Percentiles rank a stretch among this genome's conserved stretches.
phyloP scores from a whole-genome alignment of 2,113 vertebrate species.

The Halcyon senegalensis region DNA sequence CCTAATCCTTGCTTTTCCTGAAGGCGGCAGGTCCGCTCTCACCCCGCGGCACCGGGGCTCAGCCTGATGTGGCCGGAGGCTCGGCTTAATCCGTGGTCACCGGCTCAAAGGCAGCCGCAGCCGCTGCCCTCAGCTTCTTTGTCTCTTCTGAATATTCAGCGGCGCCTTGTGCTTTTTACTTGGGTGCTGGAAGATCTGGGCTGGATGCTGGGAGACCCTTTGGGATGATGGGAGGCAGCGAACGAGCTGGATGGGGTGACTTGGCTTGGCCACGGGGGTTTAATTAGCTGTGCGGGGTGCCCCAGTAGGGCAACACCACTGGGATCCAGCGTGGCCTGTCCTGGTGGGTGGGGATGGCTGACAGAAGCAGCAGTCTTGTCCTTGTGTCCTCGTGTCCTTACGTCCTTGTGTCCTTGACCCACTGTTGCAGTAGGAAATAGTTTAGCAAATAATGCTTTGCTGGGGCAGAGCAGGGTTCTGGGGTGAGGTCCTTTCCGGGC shows the following conservation, averaged over 20 bases:
- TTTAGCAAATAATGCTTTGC: neutral
- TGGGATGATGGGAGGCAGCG: neutral
- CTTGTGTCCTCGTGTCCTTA: neutral
- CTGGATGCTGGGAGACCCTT: neutral
- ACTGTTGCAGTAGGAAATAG: neutral
- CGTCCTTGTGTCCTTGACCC: neutral
- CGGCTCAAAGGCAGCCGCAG: neutral
- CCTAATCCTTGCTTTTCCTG: neutral
- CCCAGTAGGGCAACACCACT: neutral
- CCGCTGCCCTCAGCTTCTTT: neutral
- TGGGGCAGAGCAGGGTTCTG: neutral
- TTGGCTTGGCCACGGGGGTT: neutral
- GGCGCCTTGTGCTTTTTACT: neutral
- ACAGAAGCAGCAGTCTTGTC: neutral
- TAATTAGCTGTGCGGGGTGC: neutral
- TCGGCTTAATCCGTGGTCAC: neutral
- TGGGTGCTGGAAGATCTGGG: neutral
- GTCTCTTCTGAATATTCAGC: neutral
- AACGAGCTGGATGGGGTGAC: neutral
- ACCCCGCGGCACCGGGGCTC: neutral
- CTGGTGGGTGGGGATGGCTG: neutral
- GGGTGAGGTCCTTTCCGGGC: neutral
- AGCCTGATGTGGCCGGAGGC: neutral
- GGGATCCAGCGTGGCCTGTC: neutral
- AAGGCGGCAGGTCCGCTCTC: neutral